Conservation (phyloP, 1,140 invertebrate species). For the Monomorium pharaonis region DNA sequence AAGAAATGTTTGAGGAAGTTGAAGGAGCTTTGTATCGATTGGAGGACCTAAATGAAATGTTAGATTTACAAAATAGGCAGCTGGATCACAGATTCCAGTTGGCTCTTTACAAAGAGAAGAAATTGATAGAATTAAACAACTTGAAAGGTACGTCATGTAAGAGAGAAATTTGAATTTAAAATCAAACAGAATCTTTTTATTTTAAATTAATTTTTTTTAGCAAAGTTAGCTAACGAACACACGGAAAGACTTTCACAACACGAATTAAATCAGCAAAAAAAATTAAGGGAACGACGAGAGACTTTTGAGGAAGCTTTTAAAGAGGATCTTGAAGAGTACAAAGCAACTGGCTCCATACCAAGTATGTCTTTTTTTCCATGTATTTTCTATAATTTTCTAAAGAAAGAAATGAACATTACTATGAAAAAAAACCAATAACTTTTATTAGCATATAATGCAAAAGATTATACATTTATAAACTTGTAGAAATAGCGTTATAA, state of each 20-base stretch:
- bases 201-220: slow-evolving; percentile 79
- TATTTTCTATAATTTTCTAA: background rate
- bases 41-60: slow-evolving; percentile 88
- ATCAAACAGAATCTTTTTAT: background rate
- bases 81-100: slow-evolving; percentile 88
- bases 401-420: too few relatives aligned
- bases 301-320: slow-evolving; percentile 90
- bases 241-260: slow-evolving; percentile 85
- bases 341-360: slow-evolving; percentile 87
- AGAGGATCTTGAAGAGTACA: slow-evolving; percentile 88
- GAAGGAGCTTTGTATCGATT: slow-evolving; percentile 87
- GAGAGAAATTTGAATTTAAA: slow-evolving; percentile 52
- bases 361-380: slow-evolving; percentile 83
- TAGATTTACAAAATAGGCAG: slow-evolving; percentile 88
- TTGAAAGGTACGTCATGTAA: slow-evolving; percentile 87
- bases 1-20: slow-evolving; percentile 88
- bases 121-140: slow-evolving; percentile 86
- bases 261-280: slow-evolving; percentile 86
- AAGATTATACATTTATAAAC: too few relatives aligned
- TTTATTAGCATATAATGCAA: too few relatives aligned
- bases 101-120: slow-evolving; percentile 88
- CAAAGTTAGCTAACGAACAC: slow-evolving; percentile 87
- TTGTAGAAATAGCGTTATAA: too few relatives aligned
- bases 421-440: too few relatives aligned
- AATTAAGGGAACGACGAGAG: slow-evolving; percentile 88